These are phyloP conservation scores for Limnothrissa miodon DNA, from an alignment of 2,113 vertebrate genomes.

Conservation along the genomic window DNA sequence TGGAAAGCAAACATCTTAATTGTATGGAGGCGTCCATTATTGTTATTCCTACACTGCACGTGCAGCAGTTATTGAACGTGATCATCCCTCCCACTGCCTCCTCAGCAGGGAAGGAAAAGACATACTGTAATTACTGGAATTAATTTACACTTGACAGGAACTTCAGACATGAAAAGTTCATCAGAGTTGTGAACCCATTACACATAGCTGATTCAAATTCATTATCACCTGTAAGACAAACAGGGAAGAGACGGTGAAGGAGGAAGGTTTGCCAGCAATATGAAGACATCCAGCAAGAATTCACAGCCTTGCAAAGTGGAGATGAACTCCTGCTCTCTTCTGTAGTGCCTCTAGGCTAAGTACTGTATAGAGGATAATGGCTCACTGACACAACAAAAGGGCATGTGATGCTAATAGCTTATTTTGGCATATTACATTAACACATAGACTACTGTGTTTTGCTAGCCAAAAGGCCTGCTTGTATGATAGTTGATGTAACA, in stretches of 20 bases:
- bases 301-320: not conserved
- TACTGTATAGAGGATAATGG: not conserved
- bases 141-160: not conserved
- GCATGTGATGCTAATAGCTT: not conserved
- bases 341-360: not conserved
- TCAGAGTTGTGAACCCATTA: slow-evolving; percentile 11
- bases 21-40: not conserved
- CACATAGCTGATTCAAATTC: not conserved
- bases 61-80: not conserved
- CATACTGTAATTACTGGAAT: not conserved
- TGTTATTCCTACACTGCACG: not conserved
- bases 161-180: slow-evolving; percentile 1
- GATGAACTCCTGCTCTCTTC: not conserved
- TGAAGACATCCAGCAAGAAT: not conserved
- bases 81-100: not conserved
- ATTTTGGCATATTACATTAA: not conserved
- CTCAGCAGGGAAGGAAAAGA: not conserved
- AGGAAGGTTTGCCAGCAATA: not conserved
- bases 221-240: slow-evolving; percentile 14
- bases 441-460: not conserved
- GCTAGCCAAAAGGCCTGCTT: not conserved
- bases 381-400: not conserved
- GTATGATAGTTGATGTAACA: not conserved
- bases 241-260: not conserved
- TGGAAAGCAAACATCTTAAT: not conserved